Evolutionary conservation across 2,888 invertebrate genomes (phyloP).

Genomic region (Drosophila rubida): DNA sequence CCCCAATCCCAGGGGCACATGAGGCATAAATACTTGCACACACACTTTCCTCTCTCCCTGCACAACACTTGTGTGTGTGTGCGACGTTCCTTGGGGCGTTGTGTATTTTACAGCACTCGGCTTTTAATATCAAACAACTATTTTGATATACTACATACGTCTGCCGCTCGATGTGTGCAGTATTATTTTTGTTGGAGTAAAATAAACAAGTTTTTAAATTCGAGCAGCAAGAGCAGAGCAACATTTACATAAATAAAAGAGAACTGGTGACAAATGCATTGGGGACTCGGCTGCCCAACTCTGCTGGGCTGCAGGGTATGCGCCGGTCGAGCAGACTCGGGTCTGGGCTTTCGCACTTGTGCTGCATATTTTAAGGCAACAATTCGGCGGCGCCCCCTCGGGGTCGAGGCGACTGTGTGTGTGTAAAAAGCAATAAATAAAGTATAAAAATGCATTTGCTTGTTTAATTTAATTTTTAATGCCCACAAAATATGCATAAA

Average conservation of each 20-base stretch:
- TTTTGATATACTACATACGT: slow-evolving; percentile 35
- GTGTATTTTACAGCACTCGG: slow-evolving; percentile 32
- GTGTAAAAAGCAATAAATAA: slow-evolving; percentile 67
- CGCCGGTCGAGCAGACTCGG: not conserved
- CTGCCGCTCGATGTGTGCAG: not conserved
- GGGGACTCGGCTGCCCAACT: slow-evolving; percentile 41
- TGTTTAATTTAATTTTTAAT: slow-evolving; percentile 80
- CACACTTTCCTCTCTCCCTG: slow-evolving; percentile 1
- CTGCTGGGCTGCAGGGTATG: slow-evolving; percentile 5
- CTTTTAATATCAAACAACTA: slow-evolving; percentile 40
- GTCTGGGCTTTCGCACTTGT: slow-evolving; percentile 10
- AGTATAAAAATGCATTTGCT: slow-evolving; percentile 67
- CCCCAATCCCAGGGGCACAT: slow-evolving; percentile 8
- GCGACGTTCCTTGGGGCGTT: slow-evolving; percentile 21
- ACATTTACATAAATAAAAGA: slow-evolving; percentile 42
- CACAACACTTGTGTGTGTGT: not conserved
- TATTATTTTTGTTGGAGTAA: slow-evolving; percentile 62
- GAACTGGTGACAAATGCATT: slow-evolving; percentile 29
- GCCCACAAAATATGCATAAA: slow-evolving; percentile 80
- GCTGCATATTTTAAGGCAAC: slow-evolving; percentile 68
- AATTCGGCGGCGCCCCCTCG: slow-evolving; percentile 5
- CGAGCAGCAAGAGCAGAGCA: slow-evolving; percentile 16
- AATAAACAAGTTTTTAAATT: slow-evolving; percentile 49
- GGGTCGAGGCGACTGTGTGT: slow-evolving; percentile 12
- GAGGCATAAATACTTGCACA: slow-evolving; percentile 1